Base-by-base conservation (phyloP, 2,113 vertebrate species). In the zebrafish (Danio rerio) region DNA sequence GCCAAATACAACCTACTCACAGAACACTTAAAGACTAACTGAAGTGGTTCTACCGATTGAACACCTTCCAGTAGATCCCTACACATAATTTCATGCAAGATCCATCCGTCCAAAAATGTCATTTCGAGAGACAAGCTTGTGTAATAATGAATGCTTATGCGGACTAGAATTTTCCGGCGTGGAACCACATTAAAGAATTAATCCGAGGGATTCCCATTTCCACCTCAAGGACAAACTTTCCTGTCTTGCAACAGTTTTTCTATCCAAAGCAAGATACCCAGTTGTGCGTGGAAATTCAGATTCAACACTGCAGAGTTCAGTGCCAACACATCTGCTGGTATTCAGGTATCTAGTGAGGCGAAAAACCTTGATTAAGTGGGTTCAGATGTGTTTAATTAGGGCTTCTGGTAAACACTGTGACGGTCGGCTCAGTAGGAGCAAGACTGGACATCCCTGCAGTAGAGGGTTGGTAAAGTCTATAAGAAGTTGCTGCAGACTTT, bases 151-250 rank as follows among this genome's bases (percentile, higher is more conserved):
- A 61, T 53, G 78, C n/a, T 72, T 56, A 79, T 78, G 63, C 18
- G 40, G 40, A 16, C 13, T 43, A 40, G n/a, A 56, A n/a, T 47
- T 69, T 80, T 72, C 50, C 68, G 55, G 53, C 50, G 80, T 59
- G 52, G 42, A 74, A 66, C 82, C 82, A 84, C 69, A 74, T 84
- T 13, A 66, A 84, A 74, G 59, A 40, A 20, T 59, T 53, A 58
- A 16, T 73, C n/a, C 59, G 18, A 65, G 31, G 59, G 72, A 56
- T 63, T 52, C 9, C 70, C 31, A 56, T 59, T 72, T 63, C 75
- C 56, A 71, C 66, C 53, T 71, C 75, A 78, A 79, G 40, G 49
- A 66, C 11, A 21, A 50, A 49, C 6, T 63, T 63, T 9, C 10
- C 10, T 49, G 49, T 71, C 49, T 71, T 71, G 49, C 47, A 52